Conservation (phyloP, 2,113 vertebrate species). For the Passer domesticus region DNA sequence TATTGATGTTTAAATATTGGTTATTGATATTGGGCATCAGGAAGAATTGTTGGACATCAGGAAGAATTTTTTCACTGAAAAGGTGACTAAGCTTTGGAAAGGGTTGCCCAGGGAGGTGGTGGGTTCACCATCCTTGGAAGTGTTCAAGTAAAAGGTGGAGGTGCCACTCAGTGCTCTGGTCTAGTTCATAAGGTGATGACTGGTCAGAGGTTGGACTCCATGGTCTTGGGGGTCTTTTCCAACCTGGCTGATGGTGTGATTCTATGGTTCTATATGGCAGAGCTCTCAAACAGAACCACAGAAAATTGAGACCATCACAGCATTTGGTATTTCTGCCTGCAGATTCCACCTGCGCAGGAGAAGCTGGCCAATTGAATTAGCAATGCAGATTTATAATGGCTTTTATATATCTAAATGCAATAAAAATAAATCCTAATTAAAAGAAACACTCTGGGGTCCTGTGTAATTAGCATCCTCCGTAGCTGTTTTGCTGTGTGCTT, state of each 20-base stretch:
- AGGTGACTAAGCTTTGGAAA: not conserved
- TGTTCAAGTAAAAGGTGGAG: not conserved
- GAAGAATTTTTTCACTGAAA: not conserved
- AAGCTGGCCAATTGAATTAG: not conserved
- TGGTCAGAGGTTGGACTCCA: not conserved
- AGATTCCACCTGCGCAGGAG: not conserved
- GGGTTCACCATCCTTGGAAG: not conserved
- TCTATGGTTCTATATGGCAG: not conserved
- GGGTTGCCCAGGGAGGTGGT: not conserved
- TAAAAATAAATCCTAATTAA: constrained; percentile 51
- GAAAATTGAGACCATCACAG: not conserved
- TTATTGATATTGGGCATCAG: not conserved
- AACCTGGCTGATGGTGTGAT: not conserved
- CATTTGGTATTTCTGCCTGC: not conserved
- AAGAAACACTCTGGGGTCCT: not conserved
- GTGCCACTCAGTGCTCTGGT: not conserved
- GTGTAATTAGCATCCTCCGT: not conserved
- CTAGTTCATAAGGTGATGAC: not conserved
- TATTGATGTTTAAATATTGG: not conserved
- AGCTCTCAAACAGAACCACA: not conserved
- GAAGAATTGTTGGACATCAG: not conserved
- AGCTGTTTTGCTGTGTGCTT: not conserved
- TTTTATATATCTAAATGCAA: constrained; percentile 13
- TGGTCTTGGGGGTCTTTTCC: not conserved
- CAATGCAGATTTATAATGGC: not conserved